A percentile compares a stretch with the other conserved stretches of the same genome.
These are phyloP conservation scores for Marisa cornuarietis DNA, from an alignment of 1,140 invertebrate species.

Conservation along the genomic window DNA sequence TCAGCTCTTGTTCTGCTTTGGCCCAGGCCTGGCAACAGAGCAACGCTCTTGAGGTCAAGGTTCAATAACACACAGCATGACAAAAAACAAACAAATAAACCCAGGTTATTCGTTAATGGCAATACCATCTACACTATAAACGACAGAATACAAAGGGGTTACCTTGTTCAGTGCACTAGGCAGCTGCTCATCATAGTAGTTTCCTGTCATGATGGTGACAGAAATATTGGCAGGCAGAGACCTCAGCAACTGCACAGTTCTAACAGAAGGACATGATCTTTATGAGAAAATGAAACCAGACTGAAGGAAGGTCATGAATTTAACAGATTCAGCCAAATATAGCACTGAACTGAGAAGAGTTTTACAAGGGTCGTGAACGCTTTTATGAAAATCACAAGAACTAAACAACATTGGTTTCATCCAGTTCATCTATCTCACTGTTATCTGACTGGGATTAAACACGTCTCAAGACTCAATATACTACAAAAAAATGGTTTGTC, in stretches of 20 bases:
- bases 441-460: not conserved
- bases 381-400: not conserved
- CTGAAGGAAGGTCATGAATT: too few relatives aligned
- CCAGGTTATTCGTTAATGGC: not conserved
- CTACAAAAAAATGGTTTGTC: not conserved
- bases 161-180: constrained; percentile 62
- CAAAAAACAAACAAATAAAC: not conserved
- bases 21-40: constrained; percentile 57
- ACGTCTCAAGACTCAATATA: not conserved
- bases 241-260: constrained; percentile 54
- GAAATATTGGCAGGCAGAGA: constrained; percentile 56
- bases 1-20: constrained; percentile 56
- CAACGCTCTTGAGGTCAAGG: not conserved
- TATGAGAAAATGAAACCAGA: too few relatives aligned
- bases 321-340: too few relatives aligned
- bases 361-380: too few relatives aligned
- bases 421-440: not conserved
- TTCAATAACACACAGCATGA: too few relatives aligned
- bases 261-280: constrained; percentile 24
- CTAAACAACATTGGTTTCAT: not conserved
- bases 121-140: not conserved
- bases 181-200: constrained; percentile 64
- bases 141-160: not conserved
- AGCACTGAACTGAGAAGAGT: too few relatives aligned
- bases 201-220: constrained; percentile 61